Base-by-base conservation (phyloP, 23 tunicate species). In the Diplosoma virens region DNA sequence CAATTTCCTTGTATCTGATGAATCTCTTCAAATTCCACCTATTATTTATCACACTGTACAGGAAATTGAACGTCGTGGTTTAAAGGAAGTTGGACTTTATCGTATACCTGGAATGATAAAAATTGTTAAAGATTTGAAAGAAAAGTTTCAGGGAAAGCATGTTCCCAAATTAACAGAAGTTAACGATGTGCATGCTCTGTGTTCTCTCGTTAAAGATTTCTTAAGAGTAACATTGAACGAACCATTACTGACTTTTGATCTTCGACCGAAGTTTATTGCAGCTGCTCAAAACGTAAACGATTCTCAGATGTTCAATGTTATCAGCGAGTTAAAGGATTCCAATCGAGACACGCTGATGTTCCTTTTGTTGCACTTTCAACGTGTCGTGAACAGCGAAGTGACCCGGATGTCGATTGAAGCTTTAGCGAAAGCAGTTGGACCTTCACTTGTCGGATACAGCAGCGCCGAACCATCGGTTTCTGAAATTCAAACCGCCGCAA, bases 131-230 rank as follows among this genome's bases (percentile, higher is more conserved):
- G 97, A 91, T 25, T 84, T 91, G 47, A 58, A 76, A 1, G 92
- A 80, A 25, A 85, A 91, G 58, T 91, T 91, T 58, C 75, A 81
- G 30, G 87, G 92, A 29, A 71, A 63, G 46, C 25, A 67, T 41
- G 73, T 88, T 1, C 97, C 97, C 37, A 88, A 91, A 16, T 25
- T 91, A 25, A 53, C 75, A 2, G 80, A 91, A 71, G 87, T 84
- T 0, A 55, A 37, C 7, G 97, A 91, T 35, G 75, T 91, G 0
- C 97, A 91, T 37, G 80, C 97, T 24, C 60, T 91, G 41, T 91
- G 97, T 33, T 91, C 97, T 1, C 72, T 91, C 32, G 97, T 91
- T 30, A 91, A 91, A 85, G 91, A 91, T 48, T 91, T 91, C 45
- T 54, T 91, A 68, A 33, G 97, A 26, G 87, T 82, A 21, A 69